Percentiles rank a stretch among this genome's conserved stretches.
Conservation (phyloP, 2,888 invertebrate species). For the Scrobipalpa costella region DNA sequence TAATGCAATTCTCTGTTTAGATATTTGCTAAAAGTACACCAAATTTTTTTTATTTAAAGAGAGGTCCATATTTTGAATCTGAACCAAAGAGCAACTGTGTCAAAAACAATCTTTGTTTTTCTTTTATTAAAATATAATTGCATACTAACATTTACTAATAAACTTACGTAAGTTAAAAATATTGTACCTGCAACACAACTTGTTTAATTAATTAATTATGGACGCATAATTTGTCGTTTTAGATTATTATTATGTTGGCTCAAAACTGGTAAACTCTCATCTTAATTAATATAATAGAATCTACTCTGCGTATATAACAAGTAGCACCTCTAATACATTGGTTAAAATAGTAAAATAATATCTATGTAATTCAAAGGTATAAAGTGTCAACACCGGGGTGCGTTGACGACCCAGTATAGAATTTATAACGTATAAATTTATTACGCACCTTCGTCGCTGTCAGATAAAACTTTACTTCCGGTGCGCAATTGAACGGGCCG, state of each 20-base stretch:
- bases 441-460: too few relatives aligned
- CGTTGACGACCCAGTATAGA: too few relatives aligned
- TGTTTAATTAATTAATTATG: slow-evolving; percentile 35
- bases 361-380: too few relatives aligned
- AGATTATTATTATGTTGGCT: neutral
- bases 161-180: slow-evolving; percentile 36
- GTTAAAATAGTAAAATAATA: too few relatives aligned
- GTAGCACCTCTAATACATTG: too few relatives aligned
- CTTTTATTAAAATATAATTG: slow-evolving; percentile 4
- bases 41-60: neutral
- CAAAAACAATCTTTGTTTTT: slow-evolving; percentile 1
- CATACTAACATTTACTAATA: slow-evolving; percentile 13
- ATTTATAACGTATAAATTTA: too few relatives aligned
- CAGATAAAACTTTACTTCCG: too few relatives aligned
- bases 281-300: neutral
- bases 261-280: slow-evolving; percentile 29
- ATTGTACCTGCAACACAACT: slow-evolving; percentile 57
- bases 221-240: slow-evolving; percentile 16
- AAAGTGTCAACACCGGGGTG: too few relatives aligned
- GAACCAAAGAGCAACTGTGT: slow-evolving; percentile 19
- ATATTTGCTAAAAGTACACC: neutral
- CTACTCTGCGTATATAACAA: neutral
- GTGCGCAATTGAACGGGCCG: too few relatives aligned
- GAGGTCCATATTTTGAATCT: neutral
- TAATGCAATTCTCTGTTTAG: neutral